phyloP scores from a whole-genome alignment of 2,888 invertebrate genomes.

The Lasioglossum zephyrum region DNA sequence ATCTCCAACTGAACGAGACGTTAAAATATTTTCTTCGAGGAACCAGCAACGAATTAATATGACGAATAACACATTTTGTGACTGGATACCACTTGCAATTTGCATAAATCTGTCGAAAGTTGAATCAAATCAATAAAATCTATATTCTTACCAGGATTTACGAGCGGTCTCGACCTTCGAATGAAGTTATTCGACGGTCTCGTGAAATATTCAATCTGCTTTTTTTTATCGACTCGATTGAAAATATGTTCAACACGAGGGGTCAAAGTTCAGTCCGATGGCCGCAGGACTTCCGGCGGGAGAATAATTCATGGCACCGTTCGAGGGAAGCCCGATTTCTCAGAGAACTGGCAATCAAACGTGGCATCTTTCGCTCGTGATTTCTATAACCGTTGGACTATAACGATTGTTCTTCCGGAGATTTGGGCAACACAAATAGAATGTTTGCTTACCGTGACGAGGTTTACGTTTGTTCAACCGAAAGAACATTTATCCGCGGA shows the following conservation, averaged over 20 bases:
- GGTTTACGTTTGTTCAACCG: background rate
- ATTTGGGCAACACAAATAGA: background rate
- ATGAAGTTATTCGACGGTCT: background rate
- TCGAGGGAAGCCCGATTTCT: background rate
- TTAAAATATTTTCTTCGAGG: background rate
- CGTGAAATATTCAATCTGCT: slow-evolving; percentile 9
- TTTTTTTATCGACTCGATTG: slow-evolving; percentile 19
- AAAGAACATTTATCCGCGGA: slow-evolving; percentile 10
- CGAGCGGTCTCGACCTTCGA: background rate
- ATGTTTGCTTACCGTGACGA: background rate
- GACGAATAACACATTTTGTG: background rate
- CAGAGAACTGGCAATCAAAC: background rate
- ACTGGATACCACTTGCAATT: background rate
- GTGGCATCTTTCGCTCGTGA: background rate
- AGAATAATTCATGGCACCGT: slow-evolving; percentile 33
- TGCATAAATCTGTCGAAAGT: background rate
- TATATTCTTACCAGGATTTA: slow-evolving; percentile 1
- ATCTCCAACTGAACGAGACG: background rate
- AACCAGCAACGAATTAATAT: background rate
- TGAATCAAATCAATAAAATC: background rate
- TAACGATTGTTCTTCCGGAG: background rate
- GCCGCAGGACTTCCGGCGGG: slow-evolving; percentile 24
- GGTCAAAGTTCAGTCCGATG: background rate
- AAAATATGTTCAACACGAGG: background rate
- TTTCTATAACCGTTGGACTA: background rate